phyloP scores from a whole-genome alignment of 2,888 invertebrate species.

The Gastrophysa polygoni region DNA sequence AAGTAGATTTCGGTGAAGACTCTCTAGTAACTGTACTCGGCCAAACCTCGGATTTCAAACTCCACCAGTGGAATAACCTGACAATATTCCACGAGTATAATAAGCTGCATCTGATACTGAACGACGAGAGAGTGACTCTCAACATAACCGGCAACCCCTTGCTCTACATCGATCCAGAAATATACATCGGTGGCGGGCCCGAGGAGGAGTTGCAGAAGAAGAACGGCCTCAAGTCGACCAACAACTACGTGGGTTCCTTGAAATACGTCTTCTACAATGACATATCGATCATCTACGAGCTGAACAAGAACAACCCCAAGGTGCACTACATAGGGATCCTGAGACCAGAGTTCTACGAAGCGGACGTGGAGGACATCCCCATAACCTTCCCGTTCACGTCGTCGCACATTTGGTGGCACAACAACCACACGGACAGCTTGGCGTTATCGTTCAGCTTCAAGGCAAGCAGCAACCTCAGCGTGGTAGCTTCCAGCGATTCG shows the following conservation, averaged over 20 bases:
- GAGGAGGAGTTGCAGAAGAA: conserved; percentile 73
- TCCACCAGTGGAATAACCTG: conserved; percentile 81
- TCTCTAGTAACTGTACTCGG: conserved; percentile 72
- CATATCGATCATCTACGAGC: conserved; percentile 86
- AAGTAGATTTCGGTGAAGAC: conserved; percentile 86
- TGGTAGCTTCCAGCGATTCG: conserved; percentile 84
- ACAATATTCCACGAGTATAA: conserved; percentile 83
- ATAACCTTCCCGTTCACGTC: conserved; percentile 91
- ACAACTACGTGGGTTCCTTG: conserved; percentile 76
- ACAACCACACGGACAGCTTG: conserved; percentile 74
- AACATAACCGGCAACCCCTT: conserved; percentile 76
- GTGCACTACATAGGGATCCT: conserved; percentile 65
- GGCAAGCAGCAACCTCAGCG: conserved; percentile 78
- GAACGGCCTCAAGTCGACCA: conserved; percentile 65
- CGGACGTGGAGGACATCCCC: conserved; percentile 85
- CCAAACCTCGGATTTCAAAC: conserved; percentile 71
- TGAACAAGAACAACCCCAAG: conserved; percentile 84
- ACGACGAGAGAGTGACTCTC: conserved; percentile 72
- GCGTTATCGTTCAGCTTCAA: conserved; percentile 87
- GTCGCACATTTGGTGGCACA: conserved; percentile 89
- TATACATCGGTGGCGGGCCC: conserved; percentile 81
- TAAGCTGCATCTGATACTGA: conserved; percentile 75
- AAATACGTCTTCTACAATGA: conserved; percentile 95
- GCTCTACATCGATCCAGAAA: conserved; percentile 91
- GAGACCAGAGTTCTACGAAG: conserved; percentile 82